Base-by-base conservation (phyloP, 2,888 invertebrate species). In the Anthophora plumipes region DNA sequence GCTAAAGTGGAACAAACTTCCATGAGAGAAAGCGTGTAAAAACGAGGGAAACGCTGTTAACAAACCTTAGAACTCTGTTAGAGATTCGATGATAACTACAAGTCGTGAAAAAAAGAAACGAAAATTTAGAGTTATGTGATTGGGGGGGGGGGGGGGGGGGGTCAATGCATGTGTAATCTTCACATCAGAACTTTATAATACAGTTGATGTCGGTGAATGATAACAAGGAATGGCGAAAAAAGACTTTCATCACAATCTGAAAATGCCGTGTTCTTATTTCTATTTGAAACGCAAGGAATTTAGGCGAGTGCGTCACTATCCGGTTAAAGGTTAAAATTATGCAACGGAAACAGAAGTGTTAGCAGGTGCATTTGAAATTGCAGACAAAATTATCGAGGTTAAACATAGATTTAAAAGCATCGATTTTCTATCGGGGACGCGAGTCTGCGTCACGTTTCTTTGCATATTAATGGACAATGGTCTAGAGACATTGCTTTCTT, bases 371-470 rank as follows among this genome's bases (percentile, higher is more conserved):
- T 54, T 67, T 66, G 74, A 78, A 74, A 78, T 79, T 55, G 52
- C 25, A 25, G 64, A 68, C 74, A 55, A 63, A 82, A 74, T 71
- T 77, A 79, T 73, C 79, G 20, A 55, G 68, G 50, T 79, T 79
- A 76, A 77, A 84, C 69, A 68, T 80, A 77, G 73, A 73, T 83
- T 73, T 54, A 66, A 48, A 67, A 25, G 80, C 66, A 83, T 84
- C 71, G 80, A 83, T 84, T 84, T 83, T 77, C 83, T 66, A 77
- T 83, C 64, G 83, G 39, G 77, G 76, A 67, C 80, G 55, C 60
- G 70, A 52, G 20, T 55, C 67, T 46, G 59, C 77, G 82, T 84
- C 80, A 77, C 71, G 25, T 69, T 63, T 72, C 69, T 54, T 68
- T 46, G 43, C 68, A 60, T 68, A 73, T 74, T 74, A 70, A 57